Percentiles rank a stretch among this genome's conserved stretches.
Conservation (phyloP, 2,113 vertebrate genomes). For the Pteronura brasiliensis region DNA sequence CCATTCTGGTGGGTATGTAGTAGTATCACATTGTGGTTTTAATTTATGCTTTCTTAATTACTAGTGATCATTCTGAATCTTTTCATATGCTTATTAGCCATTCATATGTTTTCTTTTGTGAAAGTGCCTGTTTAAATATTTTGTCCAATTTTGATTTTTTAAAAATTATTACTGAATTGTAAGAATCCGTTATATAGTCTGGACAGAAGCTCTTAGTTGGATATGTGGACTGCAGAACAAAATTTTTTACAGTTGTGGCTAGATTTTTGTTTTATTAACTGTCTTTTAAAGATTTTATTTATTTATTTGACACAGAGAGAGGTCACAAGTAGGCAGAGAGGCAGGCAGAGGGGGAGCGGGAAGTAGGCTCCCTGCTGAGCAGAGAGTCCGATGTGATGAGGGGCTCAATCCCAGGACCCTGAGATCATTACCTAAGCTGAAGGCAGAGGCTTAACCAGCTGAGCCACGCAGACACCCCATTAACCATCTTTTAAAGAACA, state of each 20-base stretch:
- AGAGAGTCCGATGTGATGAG: too few relatives aligned
- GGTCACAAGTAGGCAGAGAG: too few relatives aligned
- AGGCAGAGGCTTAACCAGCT: too few relatives aligned
- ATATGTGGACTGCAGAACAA: not conserved
- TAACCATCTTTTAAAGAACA: not conserved
- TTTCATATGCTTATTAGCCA: not conserved
- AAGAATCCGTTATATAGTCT: not conserved
- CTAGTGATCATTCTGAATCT: not conserved
- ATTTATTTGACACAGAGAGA: too few relatives aligned
- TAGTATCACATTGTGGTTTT: not conserved
- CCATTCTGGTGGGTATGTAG: not conserved
- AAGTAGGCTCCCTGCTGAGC: too few relatives aligned
- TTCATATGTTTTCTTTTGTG: not conserved
- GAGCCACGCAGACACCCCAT: not conserved
- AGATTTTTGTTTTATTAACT: not conserved
- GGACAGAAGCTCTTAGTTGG: not conserved
- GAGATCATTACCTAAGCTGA: too few relatives aligned
- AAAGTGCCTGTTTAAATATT: not conserved
- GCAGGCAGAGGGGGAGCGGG: too few relatives aligned
- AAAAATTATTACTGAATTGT: not conserved
- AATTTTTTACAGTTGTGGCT: not conserved
- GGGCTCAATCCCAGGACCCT: too few relatives aligned
- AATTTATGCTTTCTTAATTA: not conserved
- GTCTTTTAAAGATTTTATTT: not conserved
- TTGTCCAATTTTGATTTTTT: not conserved